Percentiles rank a stretch among this genome's conserved stretches.
Conservation (phyloP, 2,797 vertebrate genomes). For the Falco columbarius region DNA sequence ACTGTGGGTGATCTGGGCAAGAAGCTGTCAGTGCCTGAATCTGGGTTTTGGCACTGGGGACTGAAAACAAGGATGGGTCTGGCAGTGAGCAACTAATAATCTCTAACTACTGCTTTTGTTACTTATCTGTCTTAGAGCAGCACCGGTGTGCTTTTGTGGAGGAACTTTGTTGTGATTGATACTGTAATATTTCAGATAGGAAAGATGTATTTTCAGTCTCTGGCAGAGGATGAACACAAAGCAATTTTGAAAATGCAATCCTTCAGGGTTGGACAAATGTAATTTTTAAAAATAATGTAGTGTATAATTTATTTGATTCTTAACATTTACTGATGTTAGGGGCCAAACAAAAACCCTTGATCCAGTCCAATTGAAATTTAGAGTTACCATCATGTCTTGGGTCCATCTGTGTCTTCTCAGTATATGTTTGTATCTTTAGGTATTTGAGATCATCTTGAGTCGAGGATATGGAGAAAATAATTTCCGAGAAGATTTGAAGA, state of each 20-base stretch:
- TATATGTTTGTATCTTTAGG: slow-evolving; percentile 68
- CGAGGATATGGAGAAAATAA: slow-evolving; percentile 89
- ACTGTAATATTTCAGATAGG: not conserved
- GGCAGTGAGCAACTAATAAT: not conserved
- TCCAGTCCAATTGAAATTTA: not conserved
- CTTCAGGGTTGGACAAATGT: not conserved
- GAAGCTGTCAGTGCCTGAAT: not conserved
- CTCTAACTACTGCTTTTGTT: not conserved
- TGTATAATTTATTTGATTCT: not conserved
- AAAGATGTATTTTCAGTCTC: not conserved
- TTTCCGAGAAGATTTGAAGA: slow-evolving; percentile 92
- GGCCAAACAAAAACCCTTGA: not conserved
- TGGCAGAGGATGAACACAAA: not conserved
- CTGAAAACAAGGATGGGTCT: not conserved
- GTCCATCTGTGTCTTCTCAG: not conserved
- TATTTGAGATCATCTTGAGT: slow-evolving; percentile 92
- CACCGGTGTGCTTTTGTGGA: not conserved
- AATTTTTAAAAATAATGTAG: not conserved
- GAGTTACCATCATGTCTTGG: not conserved
- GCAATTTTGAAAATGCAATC: not conserved
- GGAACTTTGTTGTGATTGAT: not conserved
- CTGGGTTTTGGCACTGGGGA: not conserved
- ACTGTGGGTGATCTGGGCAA: not conserved
- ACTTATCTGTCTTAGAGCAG: not conserved
- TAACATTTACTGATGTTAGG: not conserved